These are phyloP conservation scores for Drosophila quasianomalipes DNA, from an alignment of 2,888 invertebrate genomes.

Conservation along the genomic window DNA sequence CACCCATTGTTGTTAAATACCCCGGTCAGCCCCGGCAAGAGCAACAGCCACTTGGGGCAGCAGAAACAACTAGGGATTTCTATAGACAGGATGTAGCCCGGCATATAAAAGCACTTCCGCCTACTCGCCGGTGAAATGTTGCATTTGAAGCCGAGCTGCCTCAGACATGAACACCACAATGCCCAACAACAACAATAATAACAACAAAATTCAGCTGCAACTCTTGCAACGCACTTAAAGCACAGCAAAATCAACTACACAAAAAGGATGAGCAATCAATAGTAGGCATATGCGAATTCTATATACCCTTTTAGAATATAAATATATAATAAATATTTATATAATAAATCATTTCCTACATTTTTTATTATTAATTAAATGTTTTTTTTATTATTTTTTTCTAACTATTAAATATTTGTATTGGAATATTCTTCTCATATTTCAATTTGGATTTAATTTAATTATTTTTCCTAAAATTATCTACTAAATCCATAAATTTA, in stretches of 20 bases:
- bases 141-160: constrained; percentile 68
- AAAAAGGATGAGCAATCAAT: constrained; percentile 15
- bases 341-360: not conserved
- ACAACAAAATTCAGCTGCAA: constrained; percentile 26
- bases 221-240: constrained; percentile 41
- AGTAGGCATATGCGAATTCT: constrained; percentile 1
- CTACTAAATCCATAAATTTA: not conserved
- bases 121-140: constrained; percentile 79
- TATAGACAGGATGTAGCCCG: constrained; percentile 75
- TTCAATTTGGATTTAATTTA: not conserved
- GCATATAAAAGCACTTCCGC: constrained; percentile 76
- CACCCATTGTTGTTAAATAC: constrained; percentile 59
- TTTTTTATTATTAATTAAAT: not conserved
- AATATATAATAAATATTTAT: too few species aligned
- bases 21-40: constrained; percentile 9
- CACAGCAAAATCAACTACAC: constrained; percentile 40
- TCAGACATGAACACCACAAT: constrained; percentile 67
- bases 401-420: accelerated
- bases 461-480: not conserved
- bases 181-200: constrained; percentile 33
- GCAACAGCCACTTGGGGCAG: constrained; percentile 47
- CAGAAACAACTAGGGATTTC: constrained; percentile 54
- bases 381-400: not conserved
- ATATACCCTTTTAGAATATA: constrained; percentile 13
- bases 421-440: not conserved